Evolutionary conservation across 2,888 invertebrate genomes (phyloP).

Genomic region (Sicus ferrugineus): DNA sequence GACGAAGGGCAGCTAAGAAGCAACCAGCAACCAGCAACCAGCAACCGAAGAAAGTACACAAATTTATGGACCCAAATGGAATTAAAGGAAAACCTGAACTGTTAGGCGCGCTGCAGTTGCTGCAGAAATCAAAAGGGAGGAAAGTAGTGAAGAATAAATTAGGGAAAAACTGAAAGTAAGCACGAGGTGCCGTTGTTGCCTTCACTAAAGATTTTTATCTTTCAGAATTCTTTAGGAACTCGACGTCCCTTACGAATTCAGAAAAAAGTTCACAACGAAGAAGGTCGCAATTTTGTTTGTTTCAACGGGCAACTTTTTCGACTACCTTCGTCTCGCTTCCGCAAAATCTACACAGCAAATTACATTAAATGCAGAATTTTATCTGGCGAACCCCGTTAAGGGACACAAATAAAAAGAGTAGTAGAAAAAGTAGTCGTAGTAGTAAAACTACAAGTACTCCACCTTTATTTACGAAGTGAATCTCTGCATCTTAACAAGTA

Average conservation of each 20-base stretch:
- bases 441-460: slow-evolving; percentile 7
- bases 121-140: background rate
- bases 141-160: background rate
- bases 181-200: background rate
- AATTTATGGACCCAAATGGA: slow-evolving; percentile 2
- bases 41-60: no score
- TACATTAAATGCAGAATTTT: no score
- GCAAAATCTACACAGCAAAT: no score
- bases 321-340: no score
- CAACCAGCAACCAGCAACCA: background rate
- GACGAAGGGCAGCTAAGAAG: background rate
- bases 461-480: slow-evolving; percentile 23
- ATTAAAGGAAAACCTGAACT: background rate
- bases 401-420: background rate
- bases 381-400: background rate
- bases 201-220: slow-evolving; percentile 17
- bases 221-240: slow-evolving; percentile 20
- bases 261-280: no score
- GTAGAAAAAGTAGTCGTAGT: slow-evolving; percentile 4
- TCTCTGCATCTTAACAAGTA: slow-evolving; percentile 13
- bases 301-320: no score
- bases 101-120: no score
- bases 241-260: no score
- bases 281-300: no score
- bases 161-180: background rate